Percentiles rank a stretch among this genome's conserved stretches.
phyloP scores from a whole-genome alignment of 1,140 invertebrate species.

The Drosophila sproati region DNA sequence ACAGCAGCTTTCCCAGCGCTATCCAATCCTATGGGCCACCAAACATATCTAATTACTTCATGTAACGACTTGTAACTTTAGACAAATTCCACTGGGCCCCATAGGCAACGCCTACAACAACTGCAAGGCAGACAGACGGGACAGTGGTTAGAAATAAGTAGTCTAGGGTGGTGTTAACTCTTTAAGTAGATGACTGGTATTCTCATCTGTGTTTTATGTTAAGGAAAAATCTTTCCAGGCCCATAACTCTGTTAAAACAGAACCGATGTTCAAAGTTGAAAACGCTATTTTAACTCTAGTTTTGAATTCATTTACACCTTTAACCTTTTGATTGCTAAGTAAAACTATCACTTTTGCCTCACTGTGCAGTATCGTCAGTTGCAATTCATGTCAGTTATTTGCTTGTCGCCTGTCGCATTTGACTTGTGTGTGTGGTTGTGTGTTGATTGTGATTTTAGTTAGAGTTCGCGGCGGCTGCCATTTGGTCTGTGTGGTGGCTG shows the following conservation, averaged over 20 bases:
- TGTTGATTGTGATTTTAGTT: conserved; percentile 43
- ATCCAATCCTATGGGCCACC: conserved; percentile 46
- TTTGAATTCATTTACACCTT: neutral
- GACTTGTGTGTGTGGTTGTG: conserved; percentile 8
- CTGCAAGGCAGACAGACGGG: conserved; percentile 6
- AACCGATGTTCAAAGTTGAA: too few relatives aligned
- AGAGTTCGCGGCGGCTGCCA: conserved; percentile 64
- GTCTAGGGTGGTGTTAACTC: neutral
- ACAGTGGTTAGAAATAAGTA: conserved; percentile 22
- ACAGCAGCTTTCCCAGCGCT: conserved; percentile 57
- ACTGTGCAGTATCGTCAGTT: conserved; percentile 45
- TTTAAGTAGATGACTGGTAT: neutral
- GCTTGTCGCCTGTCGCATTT: conserved; percentile 42
- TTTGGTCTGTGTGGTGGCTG: neutral
- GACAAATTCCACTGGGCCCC: conserved; percentile 38
- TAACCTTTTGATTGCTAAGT: neutral
- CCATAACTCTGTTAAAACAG: too few relatives aligned
- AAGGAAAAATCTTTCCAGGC: too few relatives aligned
- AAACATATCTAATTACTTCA: conserved; percentile 72
- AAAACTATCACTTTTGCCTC: neutral
- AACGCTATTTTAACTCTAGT: too few relatives aligned
- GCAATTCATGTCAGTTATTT: conserved; percentile 40
- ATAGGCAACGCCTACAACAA: conserved; percentile 54
- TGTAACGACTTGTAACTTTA: conserved; percentile 50
- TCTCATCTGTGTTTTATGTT: neutral